phyloP scores from a whole-genome alignment of 1,140 invertebrate species.

The Papilio glaucus region DNA sequence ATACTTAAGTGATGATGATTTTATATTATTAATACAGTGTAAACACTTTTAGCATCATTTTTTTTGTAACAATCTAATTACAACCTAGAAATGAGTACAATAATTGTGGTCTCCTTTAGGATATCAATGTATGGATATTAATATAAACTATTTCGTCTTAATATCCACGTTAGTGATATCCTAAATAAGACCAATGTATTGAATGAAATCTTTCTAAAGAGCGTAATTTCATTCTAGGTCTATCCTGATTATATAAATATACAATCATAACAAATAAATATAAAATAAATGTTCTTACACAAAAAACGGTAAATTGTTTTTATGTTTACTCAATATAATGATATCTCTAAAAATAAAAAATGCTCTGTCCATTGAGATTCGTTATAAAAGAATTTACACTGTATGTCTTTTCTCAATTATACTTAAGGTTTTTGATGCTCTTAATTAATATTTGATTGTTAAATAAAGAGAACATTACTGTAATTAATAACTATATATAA shows the following conservation, averaged over 20 bases:
- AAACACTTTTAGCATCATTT: neutral
- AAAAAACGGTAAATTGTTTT: too few relatives aligned
- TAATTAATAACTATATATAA: constrained; percentile 3
- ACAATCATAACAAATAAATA: too few relatives aligned
- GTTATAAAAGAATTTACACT: constrained; percentile 10
- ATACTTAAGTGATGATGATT: neutral
- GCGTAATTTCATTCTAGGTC: too few relatives aligned
- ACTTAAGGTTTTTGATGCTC: neutral
- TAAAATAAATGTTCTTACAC: too few relatives aligned
- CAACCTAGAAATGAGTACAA: neutral
- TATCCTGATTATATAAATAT: too few relatives aligned
- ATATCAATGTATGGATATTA: too few relatives aligned
- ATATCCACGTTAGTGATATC: neutral
- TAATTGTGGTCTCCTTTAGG: too few relatives aligned
- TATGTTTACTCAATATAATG: neutral
- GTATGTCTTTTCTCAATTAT: neutral
- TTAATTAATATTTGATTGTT: constrained; percentile 13
- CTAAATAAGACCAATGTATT: neutral
- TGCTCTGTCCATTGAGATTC: neutral
- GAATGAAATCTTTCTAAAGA: neutral
- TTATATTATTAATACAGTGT: constrained; percentile 7
- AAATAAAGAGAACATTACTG: constrained; percentile 6
- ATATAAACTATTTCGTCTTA: too few relatives aligned
- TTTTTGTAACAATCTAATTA: neutral
- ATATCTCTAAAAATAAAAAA: neutral